Conservation (phyloP, 2,888 invertebrate genomes). For the Rutpela maculata region DNA sequence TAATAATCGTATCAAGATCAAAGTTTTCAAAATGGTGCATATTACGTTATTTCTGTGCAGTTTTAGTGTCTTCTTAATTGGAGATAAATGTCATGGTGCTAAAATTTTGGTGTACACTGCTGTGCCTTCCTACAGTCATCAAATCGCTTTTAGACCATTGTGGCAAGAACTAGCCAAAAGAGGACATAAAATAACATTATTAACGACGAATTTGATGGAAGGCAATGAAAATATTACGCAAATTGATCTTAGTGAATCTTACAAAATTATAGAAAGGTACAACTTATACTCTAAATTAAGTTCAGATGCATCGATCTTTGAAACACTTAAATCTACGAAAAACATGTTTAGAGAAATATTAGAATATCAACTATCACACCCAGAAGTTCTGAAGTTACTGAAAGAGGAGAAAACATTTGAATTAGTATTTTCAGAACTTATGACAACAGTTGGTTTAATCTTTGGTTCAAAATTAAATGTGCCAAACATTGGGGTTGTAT, state of each 20-base stretch:
- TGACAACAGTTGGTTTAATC: constrained; percentile 52
- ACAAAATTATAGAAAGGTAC: constrained; percentile 57
- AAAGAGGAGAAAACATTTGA: constrained; percentile 62
- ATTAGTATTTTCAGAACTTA: constrained; percentile 64
- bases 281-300: constrained; percentile 48
- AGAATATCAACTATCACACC: constrained; percentile 42
- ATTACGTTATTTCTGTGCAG: too few species aligned
- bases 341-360: background rate
- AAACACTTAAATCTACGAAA: background rate
- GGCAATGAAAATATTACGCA: constrained; percentile 71
- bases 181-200: constrained; percentile 73
- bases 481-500: constrained; percentile 67
- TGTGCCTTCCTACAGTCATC: too few species aligned
- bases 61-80: too few species aligned
- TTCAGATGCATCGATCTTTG: constrained; percentile 25
- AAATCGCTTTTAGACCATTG: too few species aligned
- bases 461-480: constrained; percentile 66
- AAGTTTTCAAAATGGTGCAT: too few species aligned
- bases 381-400: constrained; percentile 57
- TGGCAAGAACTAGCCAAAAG: too few species aligned
- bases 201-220: constrained; percentile 73
- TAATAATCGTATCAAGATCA: too few species aligned
- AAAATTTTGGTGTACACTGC: too few species aligned
- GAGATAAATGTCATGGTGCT: too few species aligned
- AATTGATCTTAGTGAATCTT: constrained; percentile 69